These are phyloP conservation scores for Paedocypris sp. DNA, from an alignment of 2,113 vertebrate species.

Conservation along the genomic window DNA sequence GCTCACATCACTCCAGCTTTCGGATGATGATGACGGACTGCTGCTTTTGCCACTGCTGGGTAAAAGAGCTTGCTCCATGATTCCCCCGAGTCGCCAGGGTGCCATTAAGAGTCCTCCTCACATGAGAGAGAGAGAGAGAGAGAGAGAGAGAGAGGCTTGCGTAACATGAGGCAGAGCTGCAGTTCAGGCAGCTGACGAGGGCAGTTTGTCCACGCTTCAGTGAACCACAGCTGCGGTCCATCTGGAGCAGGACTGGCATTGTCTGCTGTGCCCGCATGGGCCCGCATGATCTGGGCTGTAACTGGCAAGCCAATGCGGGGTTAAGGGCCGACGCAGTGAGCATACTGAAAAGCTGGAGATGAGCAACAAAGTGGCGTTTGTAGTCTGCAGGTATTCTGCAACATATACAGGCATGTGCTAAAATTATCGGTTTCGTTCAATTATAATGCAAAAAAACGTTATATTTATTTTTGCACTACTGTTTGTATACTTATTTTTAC, in stretches of 20 bases:
- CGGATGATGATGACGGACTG: background rate
- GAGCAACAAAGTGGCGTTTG: background rate
- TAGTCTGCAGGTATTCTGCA: background rate
- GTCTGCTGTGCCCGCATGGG: slow-evolving; percentile 7
- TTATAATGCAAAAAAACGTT: too few relatives aligned
- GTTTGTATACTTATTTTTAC: too few relatives aligned
- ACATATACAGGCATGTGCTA: background rate
- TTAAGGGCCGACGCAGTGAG: background rate
- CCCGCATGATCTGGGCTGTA: background rate
- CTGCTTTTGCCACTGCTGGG: slow-evolving; percentile 1
- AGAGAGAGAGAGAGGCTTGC: slow-evolving; percentile 5
- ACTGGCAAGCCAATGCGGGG: background rate
- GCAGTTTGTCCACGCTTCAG: slow-evolving; percentile 22
- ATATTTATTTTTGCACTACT: too few relatives aligned
- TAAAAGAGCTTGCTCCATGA: slow-evolving; percentile 12
- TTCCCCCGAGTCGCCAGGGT: background rate
- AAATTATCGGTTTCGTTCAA: too few relatives aligned
- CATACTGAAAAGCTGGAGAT: background rate
- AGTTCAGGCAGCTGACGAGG: slow-evolving; percentile 27
- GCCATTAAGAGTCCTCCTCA: slow-evolving; percentile 18
- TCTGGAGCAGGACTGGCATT: slow-evolving; percentile 19
- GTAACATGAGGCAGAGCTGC: slow-evolving; percentile 9
- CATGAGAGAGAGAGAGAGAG: background rate
- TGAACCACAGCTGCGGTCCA: slow-evolving; percentile 32
- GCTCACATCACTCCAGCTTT: background rate